Evolutionary conservation across 2,113 vertebrate species (phyloP), one percentile per base, ranked within the genome.

Genomic region (Ameiurus melas): DNA sequence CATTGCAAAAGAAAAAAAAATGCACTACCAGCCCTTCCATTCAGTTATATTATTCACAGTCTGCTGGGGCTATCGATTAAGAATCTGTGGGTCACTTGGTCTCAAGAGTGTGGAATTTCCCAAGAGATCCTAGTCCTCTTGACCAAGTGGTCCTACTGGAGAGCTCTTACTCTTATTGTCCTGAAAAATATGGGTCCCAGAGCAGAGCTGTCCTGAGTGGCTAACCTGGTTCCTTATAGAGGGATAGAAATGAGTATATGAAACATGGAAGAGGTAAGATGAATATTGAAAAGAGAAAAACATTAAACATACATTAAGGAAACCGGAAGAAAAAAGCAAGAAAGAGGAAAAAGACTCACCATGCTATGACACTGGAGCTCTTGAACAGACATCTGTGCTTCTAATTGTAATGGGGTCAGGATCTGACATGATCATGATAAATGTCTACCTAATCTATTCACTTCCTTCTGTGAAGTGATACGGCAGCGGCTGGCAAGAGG

Each of bases 351-450:
- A 83, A 7, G 68, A 14, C 51, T 78, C 71, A n/a, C 58, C 33
- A 36, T 66, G 70, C 51, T 68, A 66, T 47, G 75, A 62, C 7
- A 33, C 13, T 62, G 39, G 20, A 83, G 58, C 57, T 77, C 60
- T 70, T 87, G 80, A 75, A 90, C 58, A 84, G 83, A 92, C 92
- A 94, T 94, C 92, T 94, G 93, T 47, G 89, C 89, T 89, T 88
- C 87, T 92, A 93, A 91, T 91, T 83, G 90, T 92, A 93, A 93
- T 83, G 93, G 92, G 93, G 94, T 94, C 94, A 93, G 86, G 55
- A 90, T 92, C 80, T 93, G 94, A 94, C 91, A 93, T 91, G 85
- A 85, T 83, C 87, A 88, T 95, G 94, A 95, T 92, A 90, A 94
- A 95, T 94, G 89, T 88, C 70, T 87, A 86, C 87, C 92, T 90